Conservation (phyloP, 2,797 vertebrate genomes). For the Varecia variegata region DNA sequence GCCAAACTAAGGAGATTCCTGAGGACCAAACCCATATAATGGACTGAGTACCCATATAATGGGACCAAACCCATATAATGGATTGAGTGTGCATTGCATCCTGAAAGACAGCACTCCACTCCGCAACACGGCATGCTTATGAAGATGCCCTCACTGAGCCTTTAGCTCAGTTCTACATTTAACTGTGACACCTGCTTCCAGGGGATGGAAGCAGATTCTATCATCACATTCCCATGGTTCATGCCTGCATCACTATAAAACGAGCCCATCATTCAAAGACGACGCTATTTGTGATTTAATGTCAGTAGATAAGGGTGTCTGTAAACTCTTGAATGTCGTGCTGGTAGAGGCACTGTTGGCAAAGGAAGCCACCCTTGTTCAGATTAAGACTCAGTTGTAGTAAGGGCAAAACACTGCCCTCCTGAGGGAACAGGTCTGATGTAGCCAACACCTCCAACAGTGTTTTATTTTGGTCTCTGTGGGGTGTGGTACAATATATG, state of each 20-base stretch:
- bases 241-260: neutral
- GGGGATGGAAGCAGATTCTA: neutral
- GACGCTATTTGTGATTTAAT: neutral
- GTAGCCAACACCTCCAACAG: neutral
- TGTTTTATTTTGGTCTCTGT: neutral
- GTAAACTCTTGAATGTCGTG: neutral
- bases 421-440: neutral
- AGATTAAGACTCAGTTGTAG: neutral
- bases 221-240: no score
- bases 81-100: neutral
- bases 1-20: neutral
- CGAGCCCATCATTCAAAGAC: neutral
- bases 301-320: neutral
- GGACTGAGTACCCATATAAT: neutral
- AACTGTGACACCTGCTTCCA: neutral
- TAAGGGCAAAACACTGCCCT: neutral
- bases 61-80: accelerated
- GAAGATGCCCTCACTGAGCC: neutral
- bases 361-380: neutral
- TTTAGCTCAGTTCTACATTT: neutral
- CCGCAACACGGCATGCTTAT: neutral
- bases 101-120: neutral
- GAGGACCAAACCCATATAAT: neutral
- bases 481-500: accelerated
- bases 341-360: neutral